Evolutionary conservation across 2,797 vertebrate species (phyloP).

Genomic region (Lepilemur septentrionalis): DNA sequence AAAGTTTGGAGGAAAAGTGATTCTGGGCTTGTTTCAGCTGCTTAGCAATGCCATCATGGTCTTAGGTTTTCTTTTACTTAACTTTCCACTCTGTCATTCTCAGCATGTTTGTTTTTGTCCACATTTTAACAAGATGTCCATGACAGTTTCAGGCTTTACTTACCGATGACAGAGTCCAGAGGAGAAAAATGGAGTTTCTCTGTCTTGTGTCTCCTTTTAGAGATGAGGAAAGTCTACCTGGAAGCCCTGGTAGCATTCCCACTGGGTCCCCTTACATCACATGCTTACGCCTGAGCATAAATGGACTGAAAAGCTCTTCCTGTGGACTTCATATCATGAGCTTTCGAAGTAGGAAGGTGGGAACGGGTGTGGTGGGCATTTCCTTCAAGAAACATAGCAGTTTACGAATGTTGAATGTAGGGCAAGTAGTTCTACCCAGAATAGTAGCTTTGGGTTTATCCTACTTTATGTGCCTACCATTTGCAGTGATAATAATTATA

Average conservation of each 20-base stretch:
- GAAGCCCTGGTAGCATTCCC: background rate
- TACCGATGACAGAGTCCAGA: conserved; percentile 32
- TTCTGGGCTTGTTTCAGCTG: background rate
- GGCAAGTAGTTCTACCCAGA: background rate
- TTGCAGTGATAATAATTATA: background rate
- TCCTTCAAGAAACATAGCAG: background rate
- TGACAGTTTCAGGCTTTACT: background rate
- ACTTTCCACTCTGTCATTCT: background rate
- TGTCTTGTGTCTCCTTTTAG: conserved; percentile 9
- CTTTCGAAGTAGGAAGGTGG: background rate
- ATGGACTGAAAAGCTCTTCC: background rate
- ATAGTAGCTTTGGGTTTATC: background rate
- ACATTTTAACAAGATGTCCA: conserved; percentile 13
- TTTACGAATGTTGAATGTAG: background rate
- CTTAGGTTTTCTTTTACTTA: background rate
- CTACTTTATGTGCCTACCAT: background rate
- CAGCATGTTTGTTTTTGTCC: background rate
- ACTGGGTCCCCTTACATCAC: background rate
- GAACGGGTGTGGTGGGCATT: background rate
- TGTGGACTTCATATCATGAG: background rate
- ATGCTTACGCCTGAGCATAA: background rate
- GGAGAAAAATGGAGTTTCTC: background rate
- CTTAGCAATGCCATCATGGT: background rate
- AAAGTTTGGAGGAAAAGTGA: background rate
- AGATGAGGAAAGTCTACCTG: background rate